Base-by-base conservation (phyloP, 2,888 invertebrate genomes). In the Andrena fulva region DNA sequence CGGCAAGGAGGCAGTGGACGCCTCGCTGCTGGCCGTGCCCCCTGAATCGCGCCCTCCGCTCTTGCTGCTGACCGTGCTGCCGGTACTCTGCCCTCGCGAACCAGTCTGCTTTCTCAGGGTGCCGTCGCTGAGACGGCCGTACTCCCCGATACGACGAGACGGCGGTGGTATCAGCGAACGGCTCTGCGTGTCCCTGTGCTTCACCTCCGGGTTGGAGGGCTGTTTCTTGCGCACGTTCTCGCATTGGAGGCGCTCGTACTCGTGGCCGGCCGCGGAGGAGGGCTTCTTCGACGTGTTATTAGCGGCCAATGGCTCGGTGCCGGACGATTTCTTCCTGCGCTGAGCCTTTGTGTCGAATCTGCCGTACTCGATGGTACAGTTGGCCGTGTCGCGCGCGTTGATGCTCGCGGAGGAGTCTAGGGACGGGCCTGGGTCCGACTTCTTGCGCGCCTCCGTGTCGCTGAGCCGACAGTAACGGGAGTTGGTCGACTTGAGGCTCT, bases 161-260 rank as follows among this genome's bases (percentile, higher is more conserved):
- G 95, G 94, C 42, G 95, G 94, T 54, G 95, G 95, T 77, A 95
- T 94, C 76, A 95, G 85, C 27, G 95, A 95, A 10, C 95, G 94
- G 27, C 94, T 94, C 60, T 95, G 95, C 4, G 94, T 94, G 60
- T 94, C 94, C 79, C 91, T 93, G 89, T 90, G 95, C 91, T 92
- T 94, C 63, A 92, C 92, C 82, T 88, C 93, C 77, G 87, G 94
- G 93, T 75, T 48, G 7, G 74, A 70, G 0, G 80, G 67, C 12
- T 86, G 80, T 83, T 95, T 95, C 90, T 95, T 95, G 60, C 94
- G 93, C 69, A 95, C 94, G 12, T 92, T 91, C 63, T 95, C 95
- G 16, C 94, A 94, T 12, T 87, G 89, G 35, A 97, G 94, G 2
- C 97, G 95, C 85, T 96, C 96, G 93, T 97, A 97, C 90, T 96